Evolutionary conservation across 2,113 vertebrate species (phyloP), one percentile per base, ranked within the genome.

Genomic region (Megaceryle maxima): DNA sequence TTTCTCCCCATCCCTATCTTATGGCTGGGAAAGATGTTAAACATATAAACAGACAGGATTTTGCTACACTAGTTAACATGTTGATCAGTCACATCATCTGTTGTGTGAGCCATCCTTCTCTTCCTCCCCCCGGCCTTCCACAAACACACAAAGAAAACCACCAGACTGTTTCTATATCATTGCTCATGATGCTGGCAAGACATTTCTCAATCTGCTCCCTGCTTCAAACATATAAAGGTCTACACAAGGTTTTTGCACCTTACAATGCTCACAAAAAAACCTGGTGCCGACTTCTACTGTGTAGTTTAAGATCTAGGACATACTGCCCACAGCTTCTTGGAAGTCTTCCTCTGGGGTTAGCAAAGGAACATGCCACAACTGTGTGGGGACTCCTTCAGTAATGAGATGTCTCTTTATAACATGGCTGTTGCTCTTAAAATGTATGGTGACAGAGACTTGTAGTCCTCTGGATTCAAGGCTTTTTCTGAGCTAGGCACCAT

Each of bases 11-110:
- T 87, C 24, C 67, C 14, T 83, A 80, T 93, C 95, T 87, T 70
- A 83, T 50, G 74, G 76, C 73, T 95, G 73, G 57, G 64, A 94
- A 95, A 82, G 76, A 95, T 48, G 60, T 80, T 89, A 96, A 83
- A 39, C 46, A 5, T 60, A 91, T 16, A 95, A 94, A 97, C 92
- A 98, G 95, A 96, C 96, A 97, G 96, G 73, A 46, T 94, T 96
- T 89, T 95, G 69, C 86, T 94, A 95, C 76, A 46, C 55, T 95
- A 93, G 92, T 96, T 96, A 96, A 89, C 83, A 77, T 39, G 29
- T 70, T 69, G 81, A 96, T 97, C 96, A 96, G 83, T 96, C 90
- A 90, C 85, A 94, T 96, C 88, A 95, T 91, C 90, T 95, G 94
- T 84, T 87, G 53, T 74, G 92, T 74, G 73, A 95, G 29, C 57